Base-by-base conservation (phyloP, 1,140 invertebrate genomes). In the Lasaia peninsularis region DNA sequence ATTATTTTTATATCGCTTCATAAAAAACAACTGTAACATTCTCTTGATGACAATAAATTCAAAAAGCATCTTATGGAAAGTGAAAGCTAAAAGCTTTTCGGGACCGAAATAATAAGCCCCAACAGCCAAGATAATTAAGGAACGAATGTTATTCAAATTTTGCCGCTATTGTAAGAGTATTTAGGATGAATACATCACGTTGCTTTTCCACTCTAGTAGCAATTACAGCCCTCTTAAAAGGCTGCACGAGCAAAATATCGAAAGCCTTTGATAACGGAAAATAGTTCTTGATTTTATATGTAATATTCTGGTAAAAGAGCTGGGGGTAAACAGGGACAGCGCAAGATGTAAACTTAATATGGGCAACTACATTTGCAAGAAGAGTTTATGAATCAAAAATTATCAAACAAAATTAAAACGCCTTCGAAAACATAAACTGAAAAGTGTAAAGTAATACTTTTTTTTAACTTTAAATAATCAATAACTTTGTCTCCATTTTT, bases 51-150 rank as follows among this genome's bases (percentile, higher is more conserved):
- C 16, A 44, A 16, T 11, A 20, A 44, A 44, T 20, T 3, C 9
- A 11, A 11, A 11, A 2, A 44, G 18, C 2, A 11, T 11, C 24
- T 28, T 9, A 18, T 11, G 18, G 18, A 44, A 44, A 44, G 40
- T 44, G 18, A 44, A 44, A 44, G 40, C 14, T 44, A 44, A 44
- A 20, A 44, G 40, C 40, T 44, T 44, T 44, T 44, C 16, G 40
- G 40, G 40, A 18, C 40, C 16, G 7, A 9, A 44, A 44, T 44
- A 44, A 44, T 11, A 44, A 16, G 18, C 10, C 16, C 40, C 11
- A 44, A 9, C 8, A 14, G 9, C 7, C 18, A 44, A 18, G 10
- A 44, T 44, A 44, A 20, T 44, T 9, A 18, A 44, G 11, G 40
- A 44, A 44, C 18, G 11, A 44, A 44, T 4, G 40, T 20, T 20